Evolutionary conservation across 2,797 vertebrate genomes (phyloP), one percentile per base, ranked within the genome.

Genomic region (Spondyliosoma cantharus): DNA sequence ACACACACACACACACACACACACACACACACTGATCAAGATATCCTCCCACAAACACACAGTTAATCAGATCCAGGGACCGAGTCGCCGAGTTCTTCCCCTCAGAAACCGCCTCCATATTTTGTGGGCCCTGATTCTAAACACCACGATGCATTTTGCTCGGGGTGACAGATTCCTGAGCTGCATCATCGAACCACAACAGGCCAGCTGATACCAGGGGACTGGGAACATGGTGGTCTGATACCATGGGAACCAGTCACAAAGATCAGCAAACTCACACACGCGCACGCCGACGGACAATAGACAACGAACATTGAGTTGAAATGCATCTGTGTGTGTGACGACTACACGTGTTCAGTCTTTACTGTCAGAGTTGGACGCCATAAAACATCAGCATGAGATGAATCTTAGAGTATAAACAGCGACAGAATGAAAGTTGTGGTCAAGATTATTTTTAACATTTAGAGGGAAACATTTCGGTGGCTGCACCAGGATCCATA

Each of bases 1-100:
- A 6, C 73, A n/a, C 56, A 53, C 67, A 62, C 45, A 72, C 53
- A 59, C 66, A 67, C 61, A 75, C 71, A 57, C 76, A 79, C 76
- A 83, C 76, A 83, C 54, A 78, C 46, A 76, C 43, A 76, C 49
- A 65, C 57, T 52, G 63, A 89, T 85, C 46, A 65, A 61, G 70
- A 78, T 63, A 72, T 86, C 75, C 65, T 78, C 78, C 75, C 80
- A 83, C 78, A 88, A 75, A 86, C 81, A 84, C 87, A 81, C 13
- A 75, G 58, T 83, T 93, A 91, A 92, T 93, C 69, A 81, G 67
- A 90, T 82, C 83, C 92, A 91, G 87, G 77, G 52, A 1, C 46
- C 0, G 48, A 71, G 76, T 74, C 68, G 32, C 78, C 11, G 14
- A 85, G 63, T 67, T 50, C 3, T 80, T 83, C 63, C 76, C 75